Evolutionary conservation across 2,113 vertebrate genomes (phyloP), one percentile per base, ranked within the genome.

Genomic region (Dasyurus viverrinus): DNA sequence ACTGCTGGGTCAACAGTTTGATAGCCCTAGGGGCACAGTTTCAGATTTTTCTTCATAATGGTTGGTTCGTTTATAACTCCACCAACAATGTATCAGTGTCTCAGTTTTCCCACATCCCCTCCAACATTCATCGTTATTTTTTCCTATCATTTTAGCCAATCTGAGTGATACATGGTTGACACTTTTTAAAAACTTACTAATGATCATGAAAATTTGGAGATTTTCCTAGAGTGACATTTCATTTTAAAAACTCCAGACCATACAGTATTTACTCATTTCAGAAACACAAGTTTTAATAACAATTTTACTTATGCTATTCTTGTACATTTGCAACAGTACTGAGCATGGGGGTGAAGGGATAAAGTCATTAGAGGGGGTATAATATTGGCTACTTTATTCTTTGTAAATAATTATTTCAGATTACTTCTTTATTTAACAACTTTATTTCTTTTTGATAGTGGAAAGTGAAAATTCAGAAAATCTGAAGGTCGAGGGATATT

Each of bases 391-490:
- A 36, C 84, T 48, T 93, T 48, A 19, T 96, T 97, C 48, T 53
- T 54, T 93, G 36, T 95, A 94, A 93, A 89, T 95, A 47, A 89
- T 84, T 55, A 90, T 90, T 90, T 93, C 47, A n/a, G 53, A 47
- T n/a, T 93, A 46, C 90, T 94, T 96, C 91, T 95, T n/a, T n/a
- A 54, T 92, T 95, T 25, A 96, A 90, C 96, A 55, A n/a, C 54
- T 93, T 42, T 54, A 0, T 89, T 97, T 27, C 98, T 50, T 97
- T 54, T 96, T 97, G 90, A 97, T 98, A 99, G 99, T 99, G 98
- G 99, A 99, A 95, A 97, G 94, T 6, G 93, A 97, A 92, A 98
- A 98, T 97, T 95, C 95, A 53, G 99, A 98, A 96, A 98, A 98
- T 26, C 96, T 95, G 94, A 95, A 96, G 57, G 98, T 98, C n/a